Conservation (phyloP, 2,888 invertebrate species). For the Andrena fulva region DNA sequence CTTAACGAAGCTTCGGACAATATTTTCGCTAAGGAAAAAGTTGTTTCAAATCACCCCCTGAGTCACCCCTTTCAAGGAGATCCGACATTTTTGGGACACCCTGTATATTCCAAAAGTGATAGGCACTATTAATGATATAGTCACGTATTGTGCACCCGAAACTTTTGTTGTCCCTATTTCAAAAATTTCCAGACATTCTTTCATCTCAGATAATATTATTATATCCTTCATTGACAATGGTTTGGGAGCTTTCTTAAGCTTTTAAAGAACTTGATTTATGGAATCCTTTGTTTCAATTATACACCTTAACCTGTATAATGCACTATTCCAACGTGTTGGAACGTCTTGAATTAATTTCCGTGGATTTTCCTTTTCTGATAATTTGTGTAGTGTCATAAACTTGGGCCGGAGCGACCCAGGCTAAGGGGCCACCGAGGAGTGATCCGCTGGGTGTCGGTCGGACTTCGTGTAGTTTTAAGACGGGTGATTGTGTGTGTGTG, state of each 20-base stretch:
- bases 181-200: background rate
- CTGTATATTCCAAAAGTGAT: background rate
- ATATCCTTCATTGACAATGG: background rate
- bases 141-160: background rate
- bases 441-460: too few relatives aligned
- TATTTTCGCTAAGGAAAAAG: too few relatives aligned
- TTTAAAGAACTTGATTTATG: background rate
- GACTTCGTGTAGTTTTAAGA: too few relatives aligned
- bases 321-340: conserved; percentile 1
- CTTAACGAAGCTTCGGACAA: too few relatives aligned
- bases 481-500: too few relatives aligned
- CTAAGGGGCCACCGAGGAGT: too few relatives aligned
- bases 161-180: background rate
- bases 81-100: too few relatives aligned
- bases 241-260: background rate
- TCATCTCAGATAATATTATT: background rate
- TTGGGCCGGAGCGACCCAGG: too few relatives aligned
- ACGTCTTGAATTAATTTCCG: background rate
- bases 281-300: conserved; percentile 2
- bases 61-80: too few relatives aligned
- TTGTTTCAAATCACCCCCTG: too few relatives aligned
- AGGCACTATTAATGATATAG: background rate
- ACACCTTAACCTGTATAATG: background rate
- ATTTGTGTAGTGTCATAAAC: too few relatives aligned
- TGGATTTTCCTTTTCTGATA: too few relatives aligned